Conservation (phyloP, 2,888 invertebrate genomes). For the Coenonympha glycerion region DNA sequence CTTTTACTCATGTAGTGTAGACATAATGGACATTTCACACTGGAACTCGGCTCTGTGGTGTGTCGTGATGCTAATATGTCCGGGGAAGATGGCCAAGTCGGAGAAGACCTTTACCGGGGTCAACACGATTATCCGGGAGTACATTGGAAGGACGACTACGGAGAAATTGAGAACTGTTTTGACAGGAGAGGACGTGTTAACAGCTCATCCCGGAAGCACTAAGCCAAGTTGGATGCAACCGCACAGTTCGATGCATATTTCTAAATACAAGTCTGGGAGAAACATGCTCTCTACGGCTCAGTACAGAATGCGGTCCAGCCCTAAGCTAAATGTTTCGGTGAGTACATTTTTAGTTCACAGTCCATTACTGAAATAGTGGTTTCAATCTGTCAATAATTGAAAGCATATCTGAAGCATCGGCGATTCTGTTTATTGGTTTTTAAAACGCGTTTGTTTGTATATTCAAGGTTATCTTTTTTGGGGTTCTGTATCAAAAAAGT, state of each 20-base stretch:
- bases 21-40: conserved; percentile 31
- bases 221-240: neutral
- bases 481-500: no score
- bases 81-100: conserved; percentile 33
- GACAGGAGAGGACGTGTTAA: neutral
- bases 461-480: no score
- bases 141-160: conserved; percentile 33
- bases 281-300: neutral
- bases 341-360: neutral
- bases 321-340: neutral
- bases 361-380: neutral
- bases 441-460: no score
- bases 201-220: neutral
- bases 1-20: neutral
- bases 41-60: conserved; percentile 40
- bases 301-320: neutral
- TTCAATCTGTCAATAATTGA: neutral
- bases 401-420: no score
- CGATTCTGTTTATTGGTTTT: no score
- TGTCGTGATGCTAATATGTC: conserved; percentile 36
- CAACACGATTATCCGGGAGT: conserved; percentile 41
- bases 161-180: conserved; percentile 2
- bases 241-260: neutral
- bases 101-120: conserved; percentile 40
- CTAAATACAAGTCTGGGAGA: neutral